Evolutionary conservation across 2,888 invertebrate species (phyloP).

Genomic region (Colletes collaris): DNA sequence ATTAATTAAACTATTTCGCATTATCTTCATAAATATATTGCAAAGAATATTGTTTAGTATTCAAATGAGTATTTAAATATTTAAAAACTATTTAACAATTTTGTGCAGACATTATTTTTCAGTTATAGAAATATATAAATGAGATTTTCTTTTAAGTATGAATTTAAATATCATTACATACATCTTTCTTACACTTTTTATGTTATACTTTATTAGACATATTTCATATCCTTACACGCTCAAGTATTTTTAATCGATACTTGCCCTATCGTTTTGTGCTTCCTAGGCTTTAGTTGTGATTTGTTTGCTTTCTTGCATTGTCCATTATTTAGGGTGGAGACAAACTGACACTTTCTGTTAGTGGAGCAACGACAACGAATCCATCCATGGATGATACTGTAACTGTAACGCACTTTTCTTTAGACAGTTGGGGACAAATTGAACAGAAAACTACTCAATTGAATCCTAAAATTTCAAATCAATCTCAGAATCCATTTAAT

Average conservation of each 20-base stretch:
- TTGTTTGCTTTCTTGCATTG: conserved; percentile 73
- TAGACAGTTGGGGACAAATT: conserved; percentile 84
- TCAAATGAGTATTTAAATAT: neutral
- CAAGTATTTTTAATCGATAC: neutral
- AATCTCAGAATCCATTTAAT: conserved; percentile 82
- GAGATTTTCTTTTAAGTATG: too few species aligned
- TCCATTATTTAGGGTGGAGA: conserved; percentile 86
- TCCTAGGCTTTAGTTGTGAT: conserved; percentile 64
- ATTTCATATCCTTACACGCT: conserved; percentile 17
- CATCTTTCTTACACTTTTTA: neutral
- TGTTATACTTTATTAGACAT: neutral
- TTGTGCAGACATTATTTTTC: too few species aligned
- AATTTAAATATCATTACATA: too few species aligned
- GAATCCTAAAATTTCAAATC: conserved; percentile 77
- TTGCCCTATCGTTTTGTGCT: conserved; percentile 41
- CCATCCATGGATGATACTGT: conserved; percentile 83
- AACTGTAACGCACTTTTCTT: conserved; percentile 86
- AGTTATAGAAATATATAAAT: too few species aligned
- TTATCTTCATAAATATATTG: conserved; percentile 4
- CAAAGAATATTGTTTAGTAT: conserved; percentile 1
- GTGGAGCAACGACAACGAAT: conserved; percentile 81
- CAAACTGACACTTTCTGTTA: conserved; percentile 87
- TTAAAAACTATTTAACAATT: too few species aligned
- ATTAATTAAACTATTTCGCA: conserved; percentile 7
- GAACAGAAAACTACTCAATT: conserved; percentile 82